Conservation (phyloP, 2,797 vertebrate genomes). For the Anisognathus igniventris region DNA sequence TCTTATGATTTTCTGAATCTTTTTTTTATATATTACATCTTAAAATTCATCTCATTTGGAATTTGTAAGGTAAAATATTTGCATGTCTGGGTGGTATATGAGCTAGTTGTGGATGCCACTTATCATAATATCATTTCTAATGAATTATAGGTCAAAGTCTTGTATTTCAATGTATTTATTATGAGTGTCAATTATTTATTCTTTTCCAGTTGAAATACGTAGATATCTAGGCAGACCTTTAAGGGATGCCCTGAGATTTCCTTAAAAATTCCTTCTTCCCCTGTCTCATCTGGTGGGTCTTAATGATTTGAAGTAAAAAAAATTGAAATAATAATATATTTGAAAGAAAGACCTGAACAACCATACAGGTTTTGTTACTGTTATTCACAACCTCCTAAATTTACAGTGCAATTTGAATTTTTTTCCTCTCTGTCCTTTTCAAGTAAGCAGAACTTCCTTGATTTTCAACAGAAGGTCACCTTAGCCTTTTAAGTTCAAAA, state of each 20-base stretch:
- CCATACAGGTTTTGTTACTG: not conserved
- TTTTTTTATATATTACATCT: not conserved
- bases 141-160: conserved; percentile 45
- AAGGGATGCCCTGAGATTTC: conserved; percentile 36
- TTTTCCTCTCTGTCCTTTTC: not conserved
- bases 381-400: not conserved
- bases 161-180: conserved; percentile 59
- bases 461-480: not conserved
- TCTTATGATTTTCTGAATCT: not conserved
- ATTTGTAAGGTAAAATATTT: conserved; percentile 18
- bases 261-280: conserved; percentile 46
- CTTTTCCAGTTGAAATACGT: conserved; percentile 39
- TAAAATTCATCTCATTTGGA: conserved; percentile 56
- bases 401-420: not conserved
- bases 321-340: not conserved
- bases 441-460: not conserved
- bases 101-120: conserved; percentile 45
- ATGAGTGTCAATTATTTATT: conserved; percentile 44
- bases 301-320: conserved; percentile 6
- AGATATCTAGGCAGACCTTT: conserved; percentile 37
- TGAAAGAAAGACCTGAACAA: not conserved
- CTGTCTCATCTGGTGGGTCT: not conserved
- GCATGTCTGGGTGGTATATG: not conserved
- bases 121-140: conserved; percentile 67
- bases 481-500: conserved; percentile 18